A percentile compares a stretch with the other conserved stretches of the same genome.
Evolutionary conservation across 2,797 vertebrate genomes (phyloP).

Genomic region (Buphagus erythrorhynchus): DNA sequence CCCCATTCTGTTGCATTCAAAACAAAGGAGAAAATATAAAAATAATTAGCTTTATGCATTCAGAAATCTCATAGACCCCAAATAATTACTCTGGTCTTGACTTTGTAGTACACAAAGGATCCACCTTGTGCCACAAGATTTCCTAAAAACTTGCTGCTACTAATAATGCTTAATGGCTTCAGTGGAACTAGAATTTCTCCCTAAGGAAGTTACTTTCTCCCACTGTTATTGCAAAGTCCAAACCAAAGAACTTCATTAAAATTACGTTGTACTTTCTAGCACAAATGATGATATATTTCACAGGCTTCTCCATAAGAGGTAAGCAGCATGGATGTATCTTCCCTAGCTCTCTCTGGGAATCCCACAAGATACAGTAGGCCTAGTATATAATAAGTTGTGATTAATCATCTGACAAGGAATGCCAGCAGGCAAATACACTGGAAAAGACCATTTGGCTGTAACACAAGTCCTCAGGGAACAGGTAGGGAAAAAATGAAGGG

Average conservation of each 20-base stretch:
- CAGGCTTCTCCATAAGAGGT: neutral
- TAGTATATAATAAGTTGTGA: neutral
- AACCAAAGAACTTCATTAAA: neutral
- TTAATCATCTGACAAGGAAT: neutral
- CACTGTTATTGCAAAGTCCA: neutral
- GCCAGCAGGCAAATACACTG: neutral
- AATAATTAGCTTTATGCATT: neutral
- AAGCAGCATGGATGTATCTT: neutral
- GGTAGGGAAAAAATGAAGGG: neutral
- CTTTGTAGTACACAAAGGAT: neutral
- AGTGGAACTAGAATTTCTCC: neutral
- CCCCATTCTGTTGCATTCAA: neutral
- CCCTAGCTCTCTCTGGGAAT: neutral
- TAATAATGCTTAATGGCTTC: neutral
- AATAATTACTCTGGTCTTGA: neutral
- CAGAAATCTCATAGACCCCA: neutral
- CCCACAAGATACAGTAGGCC: neutral
- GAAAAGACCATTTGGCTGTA: neutral
- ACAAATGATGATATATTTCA: neutral
- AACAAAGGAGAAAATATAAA: neutral
- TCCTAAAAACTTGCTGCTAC: neutral
- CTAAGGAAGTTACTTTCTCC: neutral
- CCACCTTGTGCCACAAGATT: neutral
- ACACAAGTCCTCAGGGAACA: neutral
- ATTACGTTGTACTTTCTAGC: neutral